Evolutionary conservation across 2,113 vertebrate species (phyloP).

Genomic region (Perca flavescens): DNA sequence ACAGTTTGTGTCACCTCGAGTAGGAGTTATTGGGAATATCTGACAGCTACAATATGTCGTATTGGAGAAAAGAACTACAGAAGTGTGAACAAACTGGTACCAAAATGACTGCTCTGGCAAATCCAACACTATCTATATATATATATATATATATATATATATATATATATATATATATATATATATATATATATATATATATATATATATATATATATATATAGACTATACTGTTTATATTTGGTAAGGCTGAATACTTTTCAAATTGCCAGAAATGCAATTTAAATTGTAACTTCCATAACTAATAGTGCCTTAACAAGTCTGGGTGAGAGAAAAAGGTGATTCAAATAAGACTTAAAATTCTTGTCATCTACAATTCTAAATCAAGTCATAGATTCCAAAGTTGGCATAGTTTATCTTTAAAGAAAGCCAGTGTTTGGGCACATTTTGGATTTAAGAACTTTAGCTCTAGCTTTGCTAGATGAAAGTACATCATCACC

Average conservation of each 20-base stretch:
- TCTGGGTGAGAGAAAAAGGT: neutral
- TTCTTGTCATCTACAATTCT: neutral
- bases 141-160: too few relatives aligned
- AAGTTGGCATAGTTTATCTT: conserved; percentile 1
- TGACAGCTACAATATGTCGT: neutral
- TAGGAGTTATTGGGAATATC: neutral
- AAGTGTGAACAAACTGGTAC: neutral
- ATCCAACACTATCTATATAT: neutral
- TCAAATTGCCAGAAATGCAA: neutral
- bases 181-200: too few relatives aligned
- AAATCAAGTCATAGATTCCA: neutral
- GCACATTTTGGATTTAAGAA: neutral
- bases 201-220: too few relatives aligned
- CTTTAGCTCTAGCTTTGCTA: neutral
- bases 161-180: too few relatives aligned
- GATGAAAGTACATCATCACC: conserved; percentile 4
- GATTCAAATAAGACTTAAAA: neutral
- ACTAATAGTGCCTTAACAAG: neutral
- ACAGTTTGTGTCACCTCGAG: neutral
- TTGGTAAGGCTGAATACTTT: neutral
- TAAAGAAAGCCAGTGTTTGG: neutral
- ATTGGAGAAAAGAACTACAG: neutral
- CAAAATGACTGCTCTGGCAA: neutral
- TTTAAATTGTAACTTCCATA: conserved; percentile 11
- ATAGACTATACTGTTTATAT: neutral